These are phyloP conservation scores for Phenganax subtilis DNA, from an alignment of 92 coral and sea anemone species.

Conservation along the genomic window DNA sequence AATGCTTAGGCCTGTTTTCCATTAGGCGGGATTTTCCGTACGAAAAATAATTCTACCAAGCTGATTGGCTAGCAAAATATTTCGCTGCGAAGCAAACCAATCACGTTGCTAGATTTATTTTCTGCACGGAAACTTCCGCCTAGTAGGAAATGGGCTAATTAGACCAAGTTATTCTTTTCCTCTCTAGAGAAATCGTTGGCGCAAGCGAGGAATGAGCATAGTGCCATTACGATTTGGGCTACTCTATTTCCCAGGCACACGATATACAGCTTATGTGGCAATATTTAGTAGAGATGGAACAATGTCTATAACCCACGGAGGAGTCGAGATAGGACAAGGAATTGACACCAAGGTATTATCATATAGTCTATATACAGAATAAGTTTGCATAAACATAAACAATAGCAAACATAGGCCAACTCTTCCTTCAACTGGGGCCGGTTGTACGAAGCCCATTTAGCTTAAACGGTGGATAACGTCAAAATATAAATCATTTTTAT, in stretches of 20 bases:
- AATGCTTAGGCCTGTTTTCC: no score
- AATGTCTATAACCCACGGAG: slow-evolving; percentile 73
- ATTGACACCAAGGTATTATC: slow-evolving; percentile 73
- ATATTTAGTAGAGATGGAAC: slow-evolving; percentile 78
- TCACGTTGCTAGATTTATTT: not conserved
- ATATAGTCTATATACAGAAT: not conserved
- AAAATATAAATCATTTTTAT: no score
- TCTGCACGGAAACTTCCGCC: not conserved
- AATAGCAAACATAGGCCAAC: no score
- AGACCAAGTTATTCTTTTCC: not conserved
- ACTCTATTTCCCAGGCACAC: slow-evolving; percentile 23
- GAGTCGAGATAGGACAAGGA: slow-evolving; percentile 85
- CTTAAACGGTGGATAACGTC: no score
- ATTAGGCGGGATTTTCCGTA: no score
- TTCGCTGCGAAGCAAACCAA: not conserved
- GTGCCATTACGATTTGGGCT: slow-evolving; percentile 74
- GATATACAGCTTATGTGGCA: slow-evolving; percentile 65
- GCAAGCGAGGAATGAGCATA: slow-evolving; percentile 80
- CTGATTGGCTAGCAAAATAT: no score
- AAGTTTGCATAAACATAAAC: not conserved
- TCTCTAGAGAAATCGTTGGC: slow-evolving; percentile 78
- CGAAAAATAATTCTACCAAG: no score
- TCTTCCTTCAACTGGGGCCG: no score
- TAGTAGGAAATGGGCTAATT: not conserved
- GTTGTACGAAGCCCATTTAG: no score